Base-by-base conservation (phyloP, 2,797 vertebrate species). In the Sebastes jordani region DNA sequence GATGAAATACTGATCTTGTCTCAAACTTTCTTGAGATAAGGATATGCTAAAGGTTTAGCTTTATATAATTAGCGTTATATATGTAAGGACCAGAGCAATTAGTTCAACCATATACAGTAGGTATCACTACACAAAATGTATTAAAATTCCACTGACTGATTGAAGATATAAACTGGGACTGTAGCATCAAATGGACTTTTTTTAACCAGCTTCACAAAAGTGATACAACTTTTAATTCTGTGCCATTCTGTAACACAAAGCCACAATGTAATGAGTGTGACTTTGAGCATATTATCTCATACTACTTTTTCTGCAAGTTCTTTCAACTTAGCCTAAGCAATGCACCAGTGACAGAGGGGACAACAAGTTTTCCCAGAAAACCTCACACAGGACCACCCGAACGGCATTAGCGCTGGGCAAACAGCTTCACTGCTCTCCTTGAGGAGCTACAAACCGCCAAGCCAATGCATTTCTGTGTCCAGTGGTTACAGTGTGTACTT, bases 311-410 rank as follows among this genome's bases (percentile, higher is more conserved):
- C 46, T 71, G 60, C 49, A 69, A 66, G 42, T 32, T 68, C 14
- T 14, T 64, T 42, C 2, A 64, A 7, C 27, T 7, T 7, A 54
- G 49, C 18, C 49, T 54, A 30, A 69, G 58, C 20, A 23, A 34
- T 68, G 74, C 42, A 6, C 46, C 58, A 75, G 22, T 52, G 52
- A 54, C 70, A 54, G 18, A 76, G 74, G 62, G 85, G 73, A 87
- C 85, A 89, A 85, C 76, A 27, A 13, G 32, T 70, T 82, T 82
- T 87, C 80, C 88, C 85, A 81, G 69, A 79, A 82, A 88, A 32
- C 70, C 76, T 78, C 32, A 61, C 20, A n/a, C 36, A 11, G 63
- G 91, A 89, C 91, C 92, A 92, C 91, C 92, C 89, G 85, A 68
- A 74, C 10, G 11, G 78, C 52, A 18, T 66, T 4, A 42, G 66